Evolutionary conservation across 2,888 invertebrate species (phyloP).

Genomic region (Entomobrya proxima): DNA sequence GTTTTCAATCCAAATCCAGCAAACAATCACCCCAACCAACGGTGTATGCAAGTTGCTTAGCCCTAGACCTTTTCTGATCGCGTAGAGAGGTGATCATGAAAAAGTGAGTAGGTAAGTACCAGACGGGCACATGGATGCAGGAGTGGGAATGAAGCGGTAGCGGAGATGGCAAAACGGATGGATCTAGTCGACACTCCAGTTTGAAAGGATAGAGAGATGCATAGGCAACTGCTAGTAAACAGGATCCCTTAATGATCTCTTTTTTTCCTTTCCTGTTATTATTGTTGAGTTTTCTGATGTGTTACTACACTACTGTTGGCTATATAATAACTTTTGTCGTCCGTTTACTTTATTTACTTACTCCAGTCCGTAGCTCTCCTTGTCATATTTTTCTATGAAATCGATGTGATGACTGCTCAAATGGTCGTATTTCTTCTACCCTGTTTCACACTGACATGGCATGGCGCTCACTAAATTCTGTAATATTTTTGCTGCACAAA

Average conservation of each 20-base stretch:
- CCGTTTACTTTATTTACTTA: slow-evolving; percentile 55
- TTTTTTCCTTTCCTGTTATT: slow-evolving; percentile 39
- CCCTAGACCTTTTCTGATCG: neutral
- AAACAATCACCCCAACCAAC: neutral
- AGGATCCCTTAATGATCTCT: slow-evolving; percentile 54
- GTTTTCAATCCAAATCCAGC: slow-evolving; percentile 9
- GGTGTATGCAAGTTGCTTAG: too few relatives aligned
- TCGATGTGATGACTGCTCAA: slow-evolving; percentile 37
- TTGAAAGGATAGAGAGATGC: neutral
- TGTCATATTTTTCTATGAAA: neutral
- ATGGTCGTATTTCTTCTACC: slow-evolving; percentile 26
- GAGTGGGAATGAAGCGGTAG: neutral
- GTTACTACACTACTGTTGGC: neutral
- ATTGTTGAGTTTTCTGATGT: neutral
- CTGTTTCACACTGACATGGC: slow-evolving; percentile 44
- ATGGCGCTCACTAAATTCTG: neutral
- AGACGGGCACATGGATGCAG: neutral
- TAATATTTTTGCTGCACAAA: neutral
- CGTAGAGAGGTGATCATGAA: slow-evolving; percentile 28
- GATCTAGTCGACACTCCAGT: slow-evolving; percentile 24
- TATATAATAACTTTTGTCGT: slow-evolving; percentile 52
- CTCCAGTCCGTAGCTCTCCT: neutral
- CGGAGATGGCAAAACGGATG: slow-evolving; percentile 21
- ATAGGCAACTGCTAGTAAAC: neutral
- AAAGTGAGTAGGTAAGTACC: slow-evolving; percentile 41